A percentile compares a stretch with the other conserved stretches of the same genome.
phyloP scores from a whole-genome alignment of 2,888 invertebrate genomes.

The Acleris literana region DNA sequence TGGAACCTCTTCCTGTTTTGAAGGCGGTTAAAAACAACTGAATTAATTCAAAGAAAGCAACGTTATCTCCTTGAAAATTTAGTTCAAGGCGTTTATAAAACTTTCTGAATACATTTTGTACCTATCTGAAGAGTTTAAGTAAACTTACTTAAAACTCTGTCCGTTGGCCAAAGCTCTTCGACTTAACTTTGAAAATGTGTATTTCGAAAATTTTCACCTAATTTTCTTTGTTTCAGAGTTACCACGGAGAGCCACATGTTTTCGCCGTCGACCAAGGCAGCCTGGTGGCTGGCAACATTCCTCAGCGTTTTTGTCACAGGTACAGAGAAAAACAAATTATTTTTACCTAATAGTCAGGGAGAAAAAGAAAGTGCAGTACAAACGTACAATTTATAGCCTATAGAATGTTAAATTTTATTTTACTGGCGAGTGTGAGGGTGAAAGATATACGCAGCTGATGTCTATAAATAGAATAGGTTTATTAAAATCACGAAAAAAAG shows the following conservation, averaged over 20 bases:
- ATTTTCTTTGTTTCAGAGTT: slow-evolving; percentile 63
- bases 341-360: not conserved
- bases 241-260: slow-evolving; percentile 72
- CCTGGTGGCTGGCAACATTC: slow-evolving; percentile 80
- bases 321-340: slow-evolving; percentile 38
- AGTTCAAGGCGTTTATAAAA: slow-evolving; percentile 2
- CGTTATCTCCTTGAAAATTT: not conserved
- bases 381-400: no score
- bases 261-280: slow-evolving; percentile 72
- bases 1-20: no score
- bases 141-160: slow-evolving; percentile 1
- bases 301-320: slow-evolving; percentile 78
- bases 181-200: not conserved
- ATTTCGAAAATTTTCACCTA: not conserved
- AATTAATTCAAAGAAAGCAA: no score
- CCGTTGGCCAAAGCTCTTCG: not conserved
- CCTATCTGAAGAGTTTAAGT: slow-evolving; percentile 1
- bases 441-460: no score
- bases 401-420: no score
- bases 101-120: slow-evolving; percentile 2
- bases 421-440: no score
- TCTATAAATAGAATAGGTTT: no score
- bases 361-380: not conserved
- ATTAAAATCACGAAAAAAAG: no score
- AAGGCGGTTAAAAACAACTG: no score